Percentiles rank a stretch among this genome's conserved stretches.
These are phyloP conservation scores for Baccha elongata DNA, from an alignment of 2,888 invertebrate species.

Conservation along the genomic window DNA sequence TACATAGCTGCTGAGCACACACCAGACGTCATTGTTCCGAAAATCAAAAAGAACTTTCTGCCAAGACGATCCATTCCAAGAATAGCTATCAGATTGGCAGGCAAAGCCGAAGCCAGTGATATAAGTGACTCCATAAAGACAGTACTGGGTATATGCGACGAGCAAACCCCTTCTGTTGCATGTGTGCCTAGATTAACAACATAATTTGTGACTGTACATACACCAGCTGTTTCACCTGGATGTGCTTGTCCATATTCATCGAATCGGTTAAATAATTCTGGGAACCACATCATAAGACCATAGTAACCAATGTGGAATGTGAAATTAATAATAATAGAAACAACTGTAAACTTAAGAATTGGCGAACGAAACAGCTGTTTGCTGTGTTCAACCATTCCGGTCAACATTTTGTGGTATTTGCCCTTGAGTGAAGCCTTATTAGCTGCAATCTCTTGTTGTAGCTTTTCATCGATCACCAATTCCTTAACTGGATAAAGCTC, in stretches of 20 bases:
- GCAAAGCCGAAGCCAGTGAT: conserved; percentile 92
- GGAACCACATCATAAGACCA: conserved; percentile 98
- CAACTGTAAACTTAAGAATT: conserved; percentile 91
- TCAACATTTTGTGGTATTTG: conserved; percentile 88
- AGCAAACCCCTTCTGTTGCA: conserved; percentile 84
- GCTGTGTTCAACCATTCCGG: conserved; percentile 91
- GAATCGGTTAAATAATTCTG: conserved; percentile 95
- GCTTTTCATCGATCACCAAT: conserved; percentile 85
- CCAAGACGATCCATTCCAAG: conserved; percentile 93
- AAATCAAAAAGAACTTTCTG: conserved; percentile 88
- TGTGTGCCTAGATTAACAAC: conserved; percentile 88
- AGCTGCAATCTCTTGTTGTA: conserved; percentile 79
- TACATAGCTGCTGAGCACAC: conserved; percentile 92
- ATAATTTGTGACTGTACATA: conserved; percentile 90
- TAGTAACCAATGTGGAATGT: conserved; percentile 98
- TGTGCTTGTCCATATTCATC: conserved; percentile 89
- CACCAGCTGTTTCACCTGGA: conserved; percentile 86
- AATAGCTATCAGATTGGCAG: conserved; percentile 92
- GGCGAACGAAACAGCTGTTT: conserved; percentile 91
- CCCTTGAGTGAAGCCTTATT: conserved; percentile 84
- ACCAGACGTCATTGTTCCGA: conserved; percentile 93
- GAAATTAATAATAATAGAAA: conserved; percentile 94
- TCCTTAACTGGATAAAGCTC: conserved; percentile 91
- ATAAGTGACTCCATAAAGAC: conserved; percentile 94
- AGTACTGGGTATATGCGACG: conserved; percentile 88